These are phyloP conservation scores for Donacobius atricapilla DNA, from an alignment of 2,113 vertebrate species.

Conservation along the genomic window DNA sequence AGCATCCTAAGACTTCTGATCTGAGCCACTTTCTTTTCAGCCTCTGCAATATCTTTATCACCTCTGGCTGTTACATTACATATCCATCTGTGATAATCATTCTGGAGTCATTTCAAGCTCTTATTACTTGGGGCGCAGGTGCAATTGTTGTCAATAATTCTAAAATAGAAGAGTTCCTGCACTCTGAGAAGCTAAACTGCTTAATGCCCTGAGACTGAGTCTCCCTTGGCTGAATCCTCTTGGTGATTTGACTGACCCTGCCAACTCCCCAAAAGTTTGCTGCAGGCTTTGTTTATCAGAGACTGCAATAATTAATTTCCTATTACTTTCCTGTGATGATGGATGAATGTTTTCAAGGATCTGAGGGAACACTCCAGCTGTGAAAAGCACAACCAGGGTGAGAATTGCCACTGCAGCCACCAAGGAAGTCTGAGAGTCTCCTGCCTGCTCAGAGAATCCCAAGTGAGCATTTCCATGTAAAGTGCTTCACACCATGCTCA, in stretches of 20 bases:
- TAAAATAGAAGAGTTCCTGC: not conserved
- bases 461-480: not conserved
- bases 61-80: not conserved
- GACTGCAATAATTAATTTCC: not conserved
- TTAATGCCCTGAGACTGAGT: not conserved
- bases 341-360: not conserved
- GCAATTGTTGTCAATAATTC: not conserved
- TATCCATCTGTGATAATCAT: not conserved
- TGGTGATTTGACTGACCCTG: not conserved
- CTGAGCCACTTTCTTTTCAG: not conserved
- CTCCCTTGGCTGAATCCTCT: not conserved
- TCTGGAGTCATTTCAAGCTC: not conserved
- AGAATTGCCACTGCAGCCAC: not conserved
- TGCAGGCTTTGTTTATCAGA: not conserved
- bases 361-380: not conserved
- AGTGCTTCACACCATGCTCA: not conserved
- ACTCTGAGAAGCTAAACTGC: not conserved
- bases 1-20: not conserved
- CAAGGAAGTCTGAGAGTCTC: not conserved
- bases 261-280: not conserved
- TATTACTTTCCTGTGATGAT: not conserved
- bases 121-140: not conserved
- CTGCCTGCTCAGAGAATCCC: not conserved
- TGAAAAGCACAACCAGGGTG: not conserved
- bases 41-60: not conserved